A percentile compares a stretch with the other conserved stretches of the same genome.
phyloP scores from a whole-genome alignment of 2,797 vertebrate genomes.

The Platalea minor region DNA sequence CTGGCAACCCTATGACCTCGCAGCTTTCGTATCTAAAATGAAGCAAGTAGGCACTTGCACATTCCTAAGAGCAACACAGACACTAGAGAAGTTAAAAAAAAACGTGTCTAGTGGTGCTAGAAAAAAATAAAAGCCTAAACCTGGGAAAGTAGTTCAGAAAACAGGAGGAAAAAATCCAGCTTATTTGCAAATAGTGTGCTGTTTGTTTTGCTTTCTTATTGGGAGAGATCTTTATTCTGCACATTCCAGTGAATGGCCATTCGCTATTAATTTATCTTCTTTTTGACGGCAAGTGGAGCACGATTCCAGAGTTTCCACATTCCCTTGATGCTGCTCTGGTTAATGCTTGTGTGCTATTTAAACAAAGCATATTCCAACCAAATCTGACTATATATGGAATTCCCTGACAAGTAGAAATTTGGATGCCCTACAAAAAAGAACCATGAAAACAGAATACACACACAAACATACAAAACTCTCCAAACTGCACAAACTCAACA shows the following conservation, averaged over 20 bases:
- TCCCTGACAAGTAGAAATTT: slow-evolving; percentile 45
- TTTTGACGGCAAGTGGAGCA: slow-evolving; percentile 34
- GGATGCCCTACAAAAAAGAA: slow-evolving; percentile 40
- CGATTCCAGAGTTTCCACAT: slow-evolving; percentile 52
- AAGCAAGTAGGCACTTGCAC: slow-evolving; percentile 7
- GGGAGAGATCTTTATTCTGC: slow-evolving; percentile 5
- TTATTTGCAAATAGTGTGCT: not conserved
- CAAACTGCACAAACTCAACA: not conserved
- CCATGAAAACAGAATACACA: slow-evolving; percentile 1
- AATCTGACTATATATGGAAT: slow-evolving; percentile 74
- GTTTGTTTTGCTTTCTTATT: not conserved
- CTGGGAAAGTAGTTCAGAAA: not conserved
- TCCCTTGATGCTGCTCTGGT: slow-evolving; percentile 37
- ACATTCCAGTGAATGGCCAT: slow-evolving; percentile 13
- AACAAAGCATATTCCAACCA: slow-evolving; percentile 68
- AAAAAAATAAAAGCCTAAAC: not conserved
- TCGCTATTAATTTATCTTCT: slow-evolving; percentile 39
- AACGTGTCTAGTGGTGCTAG: not conserved
- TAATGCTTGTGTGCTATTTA: slow-evolving; percentile 63
- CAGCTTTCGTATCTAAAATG: not conserved
- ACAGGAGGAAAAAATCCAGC: not conserved
- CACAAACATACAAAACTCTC: not conserved
- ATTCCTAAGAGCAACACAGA: not conserved
- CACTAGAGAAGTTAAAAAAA: not conserved
- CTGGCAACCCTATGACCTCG: not conserved